Conservation (phyloP, 1,140 invertebrate species). For the Papilio glaucus region DNA sequence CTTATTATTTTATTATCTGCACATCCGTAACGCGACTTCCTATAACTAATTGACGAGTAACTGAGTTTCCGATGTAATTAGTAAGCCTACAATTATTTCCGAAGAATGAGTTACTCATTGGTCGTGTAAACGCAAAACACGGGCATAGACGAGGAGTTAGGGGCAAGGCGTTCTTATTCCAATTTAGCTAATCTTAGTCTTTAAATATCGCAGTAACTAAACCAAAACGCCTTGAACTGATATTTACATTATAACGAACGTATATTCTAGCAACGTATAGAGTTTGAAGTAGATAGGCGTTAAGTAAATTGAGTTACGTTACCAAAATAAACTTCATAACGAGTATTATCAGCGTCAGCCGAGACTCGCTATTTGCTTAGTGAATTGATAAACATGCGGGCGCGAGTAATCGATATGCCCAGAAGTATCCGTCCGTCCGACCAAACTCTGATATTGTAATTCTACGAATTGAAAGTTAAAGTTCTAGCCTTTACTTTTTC, state of each 20-base stretch:
- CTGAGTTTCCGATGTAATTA: no score
- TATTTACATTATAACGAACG: background rate
- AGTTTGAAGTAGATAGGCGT: constrained; percentile 27
- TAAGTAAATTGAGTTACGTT: constrained; percentile 37
- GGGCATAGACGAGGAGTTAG: no score
- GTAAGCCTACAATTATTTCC: no score
- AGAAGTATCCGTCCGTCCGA: constrained; percentile 29
- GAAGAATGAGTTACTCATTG: no score
- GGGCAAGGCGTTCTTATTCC: no score
- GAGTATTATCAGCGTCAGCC: constrained; percentile 52
- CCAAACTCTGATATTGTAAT: constrained; percentile 20
- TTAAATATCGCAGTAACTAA: no score
- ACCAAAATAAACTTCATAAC: constrained; percentile 54
- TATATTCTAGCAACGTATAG: constrained; percentile 1
- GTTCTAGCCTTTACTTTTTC: background rate
- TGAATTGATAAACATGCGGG: constrained; percentile 69
- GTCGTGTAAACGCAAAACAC: no score
- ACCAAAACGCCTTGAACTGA: background rate
- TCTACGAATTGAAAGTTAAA: background rate
- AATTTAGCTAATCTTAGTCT: no score
- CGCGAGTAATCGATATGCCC: constrained; percentile 59
- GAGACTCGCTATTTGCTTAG: constrained; percentile 59
- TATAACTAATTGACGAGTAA: no score
- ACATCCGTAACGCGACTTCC: no score
- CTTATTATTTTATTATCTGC: no score